Conservation (phyloP, 2,113 vertebrate genomes). For the Aplodontia rufa region DNA sequence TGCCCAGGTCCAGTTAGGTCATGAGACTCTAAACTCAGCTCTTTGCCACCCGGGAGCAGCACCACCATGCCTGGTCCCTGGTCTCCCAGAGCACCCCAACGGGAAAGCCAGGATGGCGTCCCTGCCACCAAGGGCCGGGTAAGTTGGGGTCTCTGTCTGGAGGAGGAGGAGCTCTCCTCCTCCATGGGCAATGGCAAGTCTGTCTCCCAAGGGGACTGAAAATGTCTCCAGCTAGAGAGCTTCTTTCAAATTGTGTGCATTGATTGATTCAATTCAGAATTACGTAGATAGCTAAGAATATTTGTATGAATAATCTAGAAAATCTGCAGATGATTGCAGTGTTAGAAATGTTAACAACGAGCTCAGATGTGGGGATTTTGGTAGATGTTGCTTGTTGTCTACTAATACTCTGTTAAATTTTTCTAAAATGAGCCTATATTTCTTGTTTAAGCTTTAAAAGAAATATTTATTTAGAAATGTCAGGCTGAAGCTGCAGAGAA, state of each 20-base stretch:
- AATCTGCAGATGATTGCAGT: too few species aligned
- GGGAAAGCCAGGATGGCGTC: conserved; percentile 83
- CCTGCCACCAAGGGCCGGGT: conserved; percentile 77
- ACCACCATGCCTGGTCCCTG: conserved; percentile 37
- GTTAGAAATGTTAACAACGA: neutral
- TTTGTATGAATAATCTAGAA: neutral
- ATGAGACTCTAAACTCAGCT: conserved; percentile 24
- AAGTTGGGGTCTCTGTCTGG: conserved; percentile 74
- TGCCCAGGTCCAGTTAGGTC: conserved; percentile 54
- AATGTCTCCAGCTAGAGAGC: neutral
- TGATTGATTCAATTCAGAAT: neutral
- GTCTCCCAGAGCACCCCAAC: conserved; percentile 70
- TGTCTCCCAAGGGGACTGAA: too few species aligned
- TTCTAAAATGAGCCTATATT: neutral
- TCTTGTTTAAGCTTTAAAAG: neutral
- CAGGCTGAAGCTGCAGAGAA: neutral
- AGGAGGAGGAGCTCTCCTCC: neutral
- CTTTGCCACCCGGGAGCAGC: neutral
- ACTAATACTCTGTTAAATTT: neutral
- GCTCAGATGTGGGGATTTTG: neutral
- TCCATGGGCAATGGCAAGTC: neutral
- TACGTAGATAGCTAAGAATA: too few species aligned
- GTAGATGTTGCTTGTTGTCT: neutral
- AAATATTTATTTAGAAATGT: neutral
- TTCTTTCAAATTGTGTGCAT: neutral